These are phyloP conservation scores for Apodemus speciosus DNA, from an alignment of 2,113 vertebrate genomes.

Conservation along the genomic window DNA sequence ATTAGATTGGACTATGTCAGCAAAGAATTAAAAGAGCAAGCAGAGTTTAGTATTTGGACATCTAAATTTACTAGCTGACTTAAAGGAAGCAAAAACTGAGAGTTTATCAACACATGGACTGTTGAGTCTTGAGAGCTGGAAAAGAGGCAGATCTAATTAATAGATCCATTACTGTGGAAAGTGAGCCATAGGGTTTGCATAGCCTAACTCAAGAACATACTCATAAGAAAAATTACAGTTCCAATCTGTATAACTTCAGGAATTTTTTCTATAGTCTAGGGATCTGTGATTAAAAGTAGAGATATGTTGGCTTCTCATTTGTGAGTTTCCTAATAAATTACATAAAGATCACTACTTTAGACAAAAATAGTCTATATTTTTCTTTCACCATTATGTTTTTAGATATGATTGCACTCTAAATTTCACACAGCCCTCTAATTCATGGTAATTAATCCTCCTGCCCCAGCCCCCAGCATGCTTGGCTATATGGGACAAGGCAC, in stretches of 20 bases:
- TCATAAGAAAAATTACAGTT: slow-evolving; percentile 16
- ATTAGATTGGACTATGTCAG: background rate
- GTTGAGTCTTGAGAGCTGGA: background rate
- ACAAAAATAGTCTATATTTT: background rate
- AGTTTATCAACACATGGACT: background rate
- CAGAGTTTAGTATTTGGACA: slow-evolving; percentile 41
- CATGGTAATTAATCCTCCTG: background rate
- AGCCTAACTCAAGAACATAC: slow-evolving; percentile 62
- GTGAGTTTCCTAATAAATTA: slow-evolving; percentile 39
- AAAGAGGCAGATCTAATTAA: slow-evolving; percentile 57
- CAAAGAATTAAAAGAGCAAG: slow-evolving; percentile 54
- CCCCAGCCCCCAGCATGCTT: background rate
- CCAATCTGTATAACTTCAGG: slow-evolving; percentile 21
- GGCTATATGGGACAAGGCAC: background rate
- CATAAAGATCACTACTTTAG: slow-evolving; percentile 19
- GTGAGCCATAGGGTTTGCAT: background rate
- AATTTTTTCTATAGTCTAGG: slow-evolving; percentile 52
- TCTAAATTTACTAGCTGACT: slow-evolving; percentile 49
- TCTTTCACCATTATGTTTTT: background rate
- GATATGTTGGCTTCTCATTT: background rate
- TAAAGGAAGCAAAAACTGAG: background rate
- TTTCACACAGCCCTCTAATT: background rate
- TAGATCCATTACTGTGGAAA: slow-evolving; percentile 20
- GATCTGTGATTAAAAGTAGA: slow-evolving; percentile 43
- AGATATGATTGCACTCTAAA: background rate